Evolutionary conservation across 2,113 vertebrate species (phyloP).

Genomic region (Pteruthius melanotis): DNA sequence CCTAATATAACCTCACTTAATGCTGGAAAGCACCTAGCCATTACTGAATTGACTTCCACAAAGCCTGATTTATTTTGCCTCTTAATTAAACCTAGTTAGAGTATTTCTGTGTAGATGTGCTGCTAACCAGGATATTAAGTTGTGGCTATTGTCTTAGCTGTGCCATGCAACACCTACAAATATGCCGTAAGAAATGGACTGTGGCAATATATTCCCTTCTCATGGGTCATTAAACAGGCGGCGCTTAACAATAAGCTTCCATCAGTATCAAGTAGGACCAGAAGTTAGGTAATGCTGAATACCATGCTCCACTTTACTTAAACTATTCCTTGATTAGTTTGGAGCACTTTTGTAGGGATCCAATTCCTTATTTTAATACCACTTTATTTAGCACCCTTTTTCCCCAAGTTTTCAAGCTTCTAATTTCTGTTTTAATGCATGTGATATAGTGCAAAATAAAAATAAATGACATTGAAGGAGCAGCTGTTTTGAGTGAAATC

Average conservation of each 20-base stretch:
- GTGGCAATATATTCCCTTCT: not conserved
- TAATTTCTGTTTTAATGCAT: not conserved
- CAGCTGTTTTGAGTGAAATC: conserved; percentile 5
- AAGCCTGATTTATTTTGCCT: not conserved
- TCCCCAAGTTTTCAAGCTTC: not conserved
- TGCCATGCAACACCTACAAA: not conserved
- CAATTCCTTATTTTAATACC: not conserved
- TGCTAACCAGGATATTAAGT: not conserved
- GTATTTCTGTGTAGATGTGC: not conserved
- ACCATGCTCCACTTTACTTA: not conserved
- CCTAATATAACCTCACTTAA: not conserved
- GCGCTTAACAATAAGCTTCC: not conserved
- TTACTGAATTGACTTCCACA: not conserved
- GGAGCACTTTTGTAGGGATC: not conserved
- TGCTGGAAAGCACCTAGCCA: not conserved
- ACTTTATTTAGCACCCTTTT: not conserved
- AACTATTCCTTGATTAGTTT: not conserved
- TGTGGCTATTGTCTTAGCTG: not conserved
- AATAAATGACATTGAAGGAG: not conserved
- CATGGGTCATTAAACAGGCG: not conserved
- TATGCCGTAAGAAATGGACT: not conserved
- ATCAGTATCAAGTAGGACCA: not conserved
- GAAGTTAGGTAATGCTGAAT: not conserved
- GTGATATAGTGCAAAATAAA: not conserved
- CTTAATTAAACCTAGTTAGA: not conserved